Evolutionary conservation across 92 coral and sea anemone genomes (phyloP), one percentile per base, ranked within the genome.

Genomic region (Palythoa grandiflora): DNA sequence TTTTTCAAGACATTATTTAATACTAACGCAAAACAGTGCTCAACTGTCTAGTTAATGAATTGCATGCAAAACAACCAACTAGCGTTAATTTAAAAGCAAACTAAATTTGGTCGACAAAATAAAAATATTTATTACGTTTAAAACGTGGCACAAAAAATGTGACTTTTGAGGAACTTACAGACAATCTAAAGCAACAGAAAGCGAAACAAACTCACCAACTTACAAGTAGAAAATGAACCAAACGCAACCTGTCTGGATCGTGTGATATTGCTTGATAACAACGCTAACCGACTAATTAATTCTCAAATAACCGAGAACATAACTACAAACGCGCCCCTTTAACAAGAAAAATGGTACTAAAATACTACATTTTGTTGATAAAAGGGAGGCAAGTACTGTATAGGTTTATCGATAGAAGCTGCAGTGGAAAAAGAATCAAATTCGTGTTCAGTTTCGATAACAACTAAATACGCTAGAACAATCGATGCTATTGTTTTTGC

Each of bases 191-290:
- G 77, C 11, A 73, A 17, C 54, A 39, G 13, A 40, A 38, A 38
- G 21, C 2, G 10, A 73, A 38, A 11, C 61, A 55, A 14, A 73
- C 15, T 6, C 51, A 36, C 52, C 11, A 16, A 16, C 54, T 2
- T 38, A 16, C 48, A 36, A 20, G 16, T 17, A 38, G 47, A 71
- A 20, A 37, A 20, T 20, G 15, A 37, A 37, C 39, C 35, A 4
- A 47, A 74, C 57, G 57, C 12, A 40, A 47, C 48, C 5, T 6
- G 1, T 50, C 8, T 75, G 36, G 38, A 75, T 75, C 39, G n/a
- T 44, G 38, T 75, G 79, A 75, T 75, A 75, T 75, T 75, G 79
- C 9, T 75, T 48, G 38, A 48, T 75, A 20, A 75, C 55, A 16
- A 52, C 53, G 15, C 17, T 17, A 53, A 13, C 15, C 17, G 59